phyloP scores from a whole-genome alignment of 2,797 vertebrate species.

The Lindbergichthys nudifrons region DNA sequence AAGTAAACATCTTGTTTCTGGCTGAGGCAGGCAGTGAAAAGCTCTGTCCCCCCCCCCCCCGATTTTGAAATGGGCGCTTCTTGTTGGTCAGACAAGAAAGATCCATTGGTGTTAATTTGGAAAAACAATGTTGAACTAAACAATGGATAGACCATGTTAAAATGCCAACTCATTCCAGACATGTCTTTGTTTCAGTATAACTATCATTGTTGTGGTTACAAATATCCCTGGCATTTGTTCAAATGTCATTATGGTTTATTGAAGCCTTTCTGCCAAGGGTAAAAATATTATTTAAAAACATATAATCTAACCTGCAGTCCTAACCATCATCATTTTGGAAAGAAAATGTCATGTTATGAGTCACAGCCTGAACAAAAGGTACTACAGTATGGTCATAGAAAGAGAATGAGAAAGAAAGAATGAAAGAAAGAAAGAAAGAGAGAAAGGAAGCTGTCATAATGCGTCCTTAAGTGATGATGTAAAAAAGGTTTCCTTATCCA shows the following conservation, averaged over 20 bases:
- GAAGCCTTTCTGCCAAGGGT: neutral
- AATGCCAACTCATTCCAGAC: neutral
- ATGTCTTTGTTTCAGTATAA: neutral
- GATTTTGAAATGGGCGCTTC: neutral
- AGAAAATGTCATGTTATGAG: neutral
- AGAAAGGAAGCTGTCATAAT: neutral
- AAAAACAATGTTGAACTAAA: too few relatives aligned
- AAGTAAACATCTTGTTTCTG: neutral
- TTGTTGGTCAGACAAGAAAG: neutral
- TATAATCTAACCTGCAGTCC: neutral
- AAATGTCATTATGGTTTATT: conserved; percentile 10
- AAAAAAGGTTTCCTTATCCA: neutral
- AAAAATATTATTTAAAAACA: neutral
- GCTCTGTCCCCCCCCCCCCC: too few relatives aligned
- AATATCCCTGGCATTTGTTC: neutral
- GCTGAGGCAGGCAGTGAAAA: too few relatives aligned
- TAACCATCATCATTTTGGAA: neutral
- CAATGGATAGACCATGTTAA: neutral
- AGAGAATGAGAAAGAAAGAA: too few relatives aligned
- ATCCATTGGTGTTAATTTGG: neutral
- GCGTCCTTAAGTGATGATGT: neutral
- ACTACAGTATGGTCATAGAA: neutral
- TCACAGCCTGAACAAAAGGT: neutral
- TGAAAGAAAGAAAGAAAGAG: too few relatives aligned
- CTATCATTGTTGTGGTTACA: neutral